Percentiles rank a stretch among this genome's conserved stretches.
These are phyloP conservation scores for Phoebastria nigripes DNA, from an alignment of 2,797 vertebrate genomes.

Conservation along the genomic window DNA sequence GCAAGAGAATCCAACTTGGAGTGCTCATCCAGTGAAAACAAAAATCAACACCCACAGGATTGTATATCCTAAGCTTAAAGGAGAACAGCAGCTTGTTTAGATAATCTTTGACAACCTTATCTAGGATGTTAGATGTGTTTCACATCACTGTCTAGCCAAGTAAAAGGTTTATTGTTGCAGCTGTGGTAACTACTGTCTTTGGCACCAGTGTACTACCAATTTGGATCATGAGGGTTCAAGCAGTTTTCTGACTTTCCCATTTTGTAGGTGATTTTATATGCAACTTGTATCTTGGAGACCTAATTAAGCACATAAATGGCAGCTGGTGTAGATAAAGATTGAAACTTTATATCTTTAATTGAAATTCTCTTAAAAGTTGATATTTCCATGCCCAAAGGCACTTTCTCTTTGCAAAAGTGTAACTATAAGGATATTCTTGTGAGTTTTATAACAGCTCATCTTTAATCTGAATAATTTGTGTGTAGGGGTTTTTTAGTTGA, in stretches of 20 bases:
- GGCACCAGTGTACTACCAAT: background rate
- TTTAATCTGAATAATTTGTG: background rate
- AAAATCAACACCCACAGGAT: background rate
- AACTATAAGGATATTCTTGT: background rate
- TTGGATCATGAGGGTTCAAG: background rate
- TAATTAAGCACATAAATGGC: background rate
- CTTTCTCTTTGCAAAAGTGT: background rate
- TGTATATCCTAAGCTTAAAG: background rate
- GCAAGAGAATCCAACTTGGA: background rate
- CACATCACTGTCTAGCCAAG: background rate
- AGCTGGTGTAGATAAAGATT: background rate
- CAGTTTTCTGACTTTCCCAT: background rate
- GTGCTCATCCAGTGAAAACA: background rate
- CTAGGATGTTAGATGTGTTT: background rate
- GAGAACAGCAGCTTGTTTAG: background rate
- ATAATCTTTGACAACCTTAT: background rate
- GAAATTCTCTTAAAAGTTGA: background rate
- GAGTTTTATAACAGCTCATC: background rate
- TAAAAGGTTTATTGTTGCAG: background rate
- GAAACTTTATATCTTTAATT: background rate
- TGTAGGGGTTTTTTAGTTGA: background rate
- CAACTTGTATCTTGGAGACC: background rate
- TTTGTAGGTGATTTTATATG: background rate
- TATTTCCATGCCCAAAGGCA: background rate
- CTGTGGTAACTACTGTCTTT: background rate